phyloP scores from a whole-genome alignment of 2,797 vertebrate species.

The Gephyroberyx darwinii region DNA sequence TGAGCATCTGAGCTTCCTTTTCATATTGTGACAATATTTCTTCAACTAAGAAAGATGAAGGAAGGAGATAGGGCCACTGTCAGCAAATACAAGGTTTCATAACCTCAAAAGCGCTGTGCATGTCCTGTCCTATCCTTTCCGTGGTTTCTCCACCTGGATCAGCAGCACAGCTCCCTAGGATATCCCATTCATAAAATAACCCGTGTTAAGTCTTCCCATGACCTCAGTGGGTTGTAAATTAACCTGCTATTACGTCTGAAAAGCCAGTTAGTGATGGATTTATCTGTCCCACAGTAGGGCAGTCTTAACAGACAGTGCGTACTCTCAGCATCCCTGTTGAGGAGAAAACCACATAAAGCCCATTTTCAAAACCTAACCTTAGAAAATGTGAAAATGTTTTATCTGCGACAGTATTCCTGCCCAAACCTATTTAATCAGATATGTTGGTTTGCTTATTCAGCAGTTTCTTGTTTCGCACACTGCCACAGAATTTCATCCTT shows the following conservation, averaged over 20 bases:
- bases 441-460: too few species aligned
- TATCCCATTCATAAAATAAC: slow-evolving; percentile 28
- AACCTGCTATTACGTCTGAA: neutral
- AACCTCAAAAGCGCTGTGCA: slow-evolving; percentile 55
- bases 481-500: too few species aligned
- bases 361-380: neutral
- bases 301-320: neutral
- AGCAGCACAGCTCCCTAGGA: slow-evolving; percentile 37
- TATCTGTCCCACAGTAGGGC: neutral
- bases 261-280: neutral
- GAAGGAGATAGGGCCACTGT: slow-evolving; percentile 68
- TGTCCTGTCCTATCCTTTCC: slow-evolving; percentile 43
- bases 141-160: slow-evolving; percentile 45
- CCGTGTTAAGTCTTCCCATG: slow-evolving; percentile 38
- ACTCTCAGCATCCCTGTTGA: neutral
- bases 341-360: neutral
- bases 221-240: slow-evolving; percentile 22
- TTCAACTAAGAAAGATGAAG: slow-evolving; percentile 70
- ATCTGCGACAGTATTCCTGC: too few species aligned
- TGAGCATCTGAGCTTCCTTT: slow-evolving; percentile 72
- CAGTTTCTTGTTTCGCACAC: too few species aligned
- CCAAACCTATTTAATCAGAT: too few species aligned
- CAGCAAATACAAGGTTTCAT: slow-evolving; percentile 64
- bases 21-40: slow-evolving; percentile 75
- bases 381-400: neutral